A percentile compares a stretch with the other conserved stretches of the same genome.
These are phyloP conservation scores for Rhogogaster chlorosoma DNA, from an alignment of 2,888 invertebrate genomes.

Conservation along the genomic window DNA sequence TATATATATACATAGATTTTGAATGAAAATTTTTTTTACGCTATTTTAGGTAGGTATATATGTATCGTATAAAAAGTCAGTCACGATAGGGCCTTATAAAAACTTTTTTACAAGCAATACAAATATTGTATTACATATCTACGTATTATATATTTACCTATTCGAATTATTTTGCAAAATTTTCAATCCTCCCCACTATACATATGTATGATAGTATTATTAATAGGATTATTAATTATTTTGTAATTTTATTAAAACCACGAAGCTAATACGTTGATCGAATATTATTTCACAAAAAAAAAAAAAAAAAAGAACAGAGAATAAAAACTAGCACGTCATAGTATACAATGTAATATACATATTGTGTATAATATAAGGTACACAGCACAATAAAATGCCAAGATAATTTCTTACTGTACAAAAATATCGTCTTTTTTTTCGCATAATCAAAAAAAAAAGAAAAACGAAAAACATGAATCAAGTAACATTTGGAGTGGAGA, in stretches of 20 bases:
- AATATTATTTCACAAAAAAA: background rate
- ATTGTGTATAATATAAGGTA: background rate
- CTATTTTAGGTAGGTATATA: background rate
- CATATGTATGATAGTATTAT: background rate
- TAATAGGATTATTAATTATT: background rate
- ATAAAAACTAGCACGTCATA: background rate
- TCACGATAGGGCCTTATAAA: background rate
- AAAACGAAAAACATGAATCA: constrained; percentile 22
- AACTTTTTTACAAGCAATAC: background rate
- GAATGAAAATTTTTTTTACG: background rate
- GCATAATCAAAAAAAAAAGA: background rate
- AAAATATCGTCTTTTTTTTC: background rate
- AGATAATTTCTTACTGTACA: constrained; percentile 28
- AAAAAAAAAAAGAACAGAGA: background rate
- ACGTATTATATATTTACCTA: background rate
- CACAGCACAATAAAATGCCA: constrained; percentile 25
- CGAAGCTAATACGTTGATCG: background rate
- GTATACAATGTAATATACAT: background rate
- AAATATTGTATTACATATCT: background rate
- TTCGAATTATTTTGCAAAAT: background rate
- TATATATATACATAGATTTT: background rate
- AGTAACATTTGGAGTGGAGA: constrained; percentile 69
- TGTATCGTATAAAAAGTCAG: background rate
- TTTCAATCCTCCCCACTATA: background rate
- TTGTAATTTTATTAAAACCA: background rate